Conservation (phyloP, 2,113 vertebrate genomes). For the Oceanodroma tethys region DNA sequence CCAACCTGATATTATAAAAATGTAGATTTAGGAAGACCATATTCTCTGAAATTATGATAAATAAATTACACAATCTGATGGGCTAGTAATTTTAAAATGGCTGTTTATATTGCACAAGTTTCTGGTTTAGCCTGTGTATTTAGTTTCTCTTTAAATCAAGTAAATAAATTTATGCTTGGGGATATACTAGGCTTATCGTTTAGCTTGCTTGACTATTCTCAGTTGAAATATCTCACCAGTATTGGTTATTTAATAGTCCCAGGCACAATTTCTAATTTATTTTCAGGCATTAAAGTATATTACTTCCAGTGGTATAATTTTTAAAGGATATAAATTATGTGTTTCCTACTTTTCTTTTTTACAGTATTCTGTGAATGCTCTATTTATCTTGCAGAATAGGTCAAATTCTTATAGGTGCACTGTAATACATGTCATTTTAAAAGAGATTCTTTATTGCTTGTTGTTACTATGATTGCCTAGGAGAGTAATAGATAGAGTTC, state of each 20-base stretch:
- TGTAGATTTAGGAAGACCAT: neutral
- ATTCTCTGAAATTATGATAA: neutral
- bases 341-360: slow-evolving; percentile 9
- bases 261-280: slow-evolving; percentile 26
- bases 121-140: neutral
- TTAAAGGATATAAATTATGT: slow-evolving; percentile 28
- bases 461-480: slow-evolving; percentile 36
- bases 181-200: neutral
- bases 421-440: slow-evolving; percentile 32
- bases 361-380: neutral
- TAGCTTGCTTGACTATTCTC: neutral
- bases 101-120: neutral
- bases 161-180: neutral
- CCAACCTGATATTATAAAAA: neutral
- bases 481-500: slow-evolving; percentile 39
- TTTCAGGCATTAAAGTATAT: slow-evolving; percentile 28
- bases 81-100: neutral
- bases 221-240: neutral
- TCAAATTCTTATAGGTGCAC: slow-evolving; percentile 3
- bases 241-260: slow-evolving; percentile 24
- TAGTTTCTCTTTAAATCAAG: neutral
- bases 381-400: slow-evolving; percentile 46
- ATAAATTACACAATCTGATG: neutral
- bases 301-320: slow-evolving; percentile 28
- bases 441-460: slow-evolving; percentile 50